Conservation (phyloP, 1,140 invertebrate genomes). For the Cotesia chilonis region DNA sequence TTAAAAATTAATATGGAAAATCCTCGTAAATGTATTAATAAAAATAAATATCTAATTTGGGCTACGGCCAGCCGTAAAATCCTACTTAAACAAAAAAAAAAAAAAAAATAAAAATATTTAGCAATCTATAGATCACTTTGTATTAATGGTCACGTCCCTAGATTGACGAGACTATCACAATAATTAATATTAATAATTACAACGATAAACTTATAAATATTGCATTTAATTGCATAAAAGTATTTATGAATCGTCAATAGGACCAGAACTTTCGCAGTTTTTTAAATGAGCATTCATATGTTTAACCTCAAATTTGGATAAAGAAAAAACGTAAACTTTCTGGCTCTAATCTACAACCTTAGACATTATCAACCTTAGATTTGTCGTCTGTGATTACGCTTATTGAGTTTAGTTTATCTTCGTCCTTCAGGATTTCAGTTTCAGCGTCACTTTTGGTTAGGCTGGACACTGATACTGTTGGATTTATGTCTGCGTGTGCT, state of each 20-base stretch:
- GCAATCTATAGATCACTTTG: conserved; percentile 44
- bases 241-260: too few species aligned
- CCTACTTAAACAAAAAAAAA: background rate
- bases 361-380: conserved; percentile 31
- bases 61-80: conserved; percentile 18
- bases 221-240: conserved; percentile 2
- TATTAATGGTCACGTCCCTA: conserved; percentile 47
- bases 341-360: conserved; percentile 46
- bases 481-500: conserved; percentile 53
- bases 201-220: background rate
- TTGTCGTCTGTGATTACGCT: conserved; percentile 37
- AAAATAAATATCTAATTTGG: conserved; percentile 24
- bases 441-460: conserved; percentile 47
- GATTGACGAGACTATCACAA: conserved; percentile 60
- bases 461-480: conserved; percentile 49
- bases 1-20: background rate
- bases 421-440: conserved; percentile 40
- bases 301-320: too few species aligned
- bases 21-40: conserved; percentile 3
- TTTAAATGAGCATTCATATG: too few species aligned
- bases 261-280: too few species aligned
- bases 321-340: too few species aligned
- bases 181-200: conserved; percentile 35
- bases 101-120: background rate
- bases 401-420: conserved; percentile 25